Evolutionary conservation across 1,140 invertebrate genomes (phyloP).

Genomic region (Psix sp.): DNA sequence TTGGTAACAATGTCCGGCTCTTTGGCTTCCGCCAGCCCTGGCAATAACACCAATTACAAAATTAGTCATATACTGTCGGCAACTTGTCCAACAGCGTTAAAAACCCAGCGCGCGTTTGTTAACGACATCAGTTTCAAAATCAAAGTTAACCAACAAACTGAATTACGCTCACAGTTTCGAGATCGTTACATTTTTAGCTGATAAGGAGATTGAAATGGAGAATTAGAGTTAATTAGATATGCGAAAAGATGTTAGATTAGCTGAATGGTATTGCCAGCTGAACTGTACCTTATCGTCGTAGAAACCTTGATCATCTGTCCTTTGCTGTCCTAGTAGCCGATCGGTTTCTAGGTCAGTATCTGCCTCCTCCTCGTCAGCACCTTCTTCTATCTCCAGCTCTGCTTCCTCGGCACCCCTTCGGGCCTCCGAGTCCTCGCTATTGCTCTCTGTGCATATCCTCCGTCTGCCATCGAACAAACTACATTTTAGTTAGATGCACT

Average conservation of each 20-base stretch:
- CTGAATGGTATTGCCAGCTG: no score
- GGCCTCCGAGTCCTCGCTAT: slow-evolving; percentile 73
- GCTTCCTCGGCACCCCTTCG: slow-evolving; percentile 68
- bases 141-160: no score
- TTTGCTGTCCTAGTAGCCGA: slow-evolving; percentile 90
- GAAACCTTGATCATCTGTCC: slow-evolving; percentile 93
- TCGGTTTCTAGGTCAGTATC: slow-evolving; percentile 94
- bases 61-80: no score
- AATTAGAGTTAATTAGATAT: no score
- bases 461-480: slow-evolving; percentile 76
- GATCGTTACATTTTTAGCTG: no score
- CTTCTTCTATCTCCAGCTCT: slow-evolving; percentile 72
- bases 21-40: slow-evolving; percentile 87
- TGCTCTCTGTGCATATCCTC: slow-evolving; percentile 71
- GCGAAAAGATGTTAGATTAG: no score
- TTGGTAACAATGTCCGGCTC: slow-evolving; percentile 84
- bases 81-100: slow-evolving; percentile 43
- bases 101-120: no score
- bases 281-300: slow-evolving; percentile 87
- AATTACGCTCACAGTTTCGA: no score
- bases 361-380: slow-evolving; percentile 83
- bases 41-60: slow-evolving; percentile 67
- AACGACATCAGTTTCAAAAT: no score
- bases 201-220: no score
- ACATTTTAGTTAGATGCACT: slow-evolving; percentile 75